These are phyloP conservation scores for Drosophila cognata DNA, from an alignment of 2,888 invertebrate genomes.

Conservation along the genomic window DNA sequence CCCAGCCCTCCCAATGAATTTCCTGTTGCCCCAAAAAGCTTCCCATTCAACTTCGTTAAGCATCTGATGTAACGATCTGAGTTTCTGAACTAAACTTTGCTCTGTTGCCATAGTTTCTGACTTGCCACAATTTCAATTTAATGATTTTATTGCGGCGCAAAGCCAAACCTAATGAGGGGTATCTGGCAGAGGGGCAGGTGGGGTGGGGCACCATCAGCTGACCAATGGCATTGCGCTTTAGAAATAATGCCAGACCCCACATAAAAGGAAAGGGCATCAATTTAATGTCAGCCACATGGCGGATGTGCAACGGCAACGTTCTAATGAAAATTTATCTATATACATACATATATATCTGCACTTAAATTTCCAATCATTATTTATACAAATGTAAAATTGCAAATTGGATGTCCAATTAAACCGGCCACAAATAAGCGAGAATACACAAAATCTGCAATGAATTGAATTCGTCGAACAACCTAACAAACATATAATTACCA, in stretches of 20 bases:
- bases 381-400: slow-evolving; percentile 13
- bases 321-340: slow-evolving; percentile 10
- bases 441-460: not conserved
- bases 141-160: slow-evolving; percentile 40
- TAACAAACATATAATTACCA: not conserved
- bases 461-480: not conserved
- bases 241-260: slow-evolving; percentile 20
- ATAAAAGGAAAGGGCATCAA: not conserved
- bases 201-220: slow-evolving; percentile 5
- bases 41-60: not conserved
- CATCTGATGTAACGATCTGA: not conserved
- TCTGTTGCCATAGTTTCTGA: not conserved
- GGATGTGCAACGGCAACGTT: slow-evolving; percentile 36
- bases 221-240: slow-evolving; percentile 37
- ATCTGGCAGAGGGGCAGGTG: not conserved
- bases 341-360: not conserved
- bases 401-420: slow-evolving; percentile 3
- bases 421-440: slow-evolving; percentile 14
- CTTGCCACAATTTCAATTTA: slow-evolving; percentile 27
- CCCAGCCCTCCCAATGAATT: not conserved
- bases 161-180: not conserved
- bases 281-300: slow-evolving; percentile 34
- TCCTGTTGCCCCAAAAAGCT: not conserved
- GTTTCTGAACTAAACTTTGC: not conserved
- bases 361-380: slow-evolving; percentile 30